Percentiles rank a stretch among this genome's conserved stretches.
These are phyloP conservation scores for Plagodis dolabraria DNA, from an alignment of 2,888 invertebrate species.

Conservation along the genomic window DNA sequence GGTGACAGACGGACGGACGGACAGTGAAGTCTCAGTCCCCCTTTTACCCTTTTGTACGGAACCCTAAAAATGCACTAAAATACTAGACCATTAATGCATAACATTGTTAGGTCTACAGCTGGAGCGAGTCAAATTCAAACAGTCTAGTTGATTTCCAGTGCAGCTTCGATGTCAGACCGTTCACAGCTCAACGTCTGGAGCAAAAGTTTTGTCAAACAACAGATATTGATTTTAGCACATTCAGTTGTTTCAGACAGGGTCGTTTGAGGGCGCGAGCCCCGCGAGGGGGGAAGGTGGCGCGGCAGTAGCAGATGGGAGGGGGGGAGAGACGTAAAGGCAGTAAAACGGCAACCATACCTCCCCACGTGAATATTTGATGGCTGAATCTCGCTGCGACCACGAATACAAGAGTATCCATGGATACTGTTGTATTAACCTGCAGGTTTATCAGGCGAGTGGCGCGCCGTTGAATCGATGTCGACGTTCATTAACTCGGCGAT, in stretches of 20 bases:
- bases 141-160: slow-evolving; percentile 18
- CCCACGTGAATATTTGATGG: slow-evolving; percentile 83
- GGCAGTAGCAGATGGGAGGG: slow-evolving; percentile 27
- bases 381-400: slow-evolving; percentile 75
- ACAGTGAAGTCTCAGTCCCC: too few relatives aligned
- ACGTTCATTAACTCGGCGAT: slow-evolving; percentile 53
- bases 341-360: slow-evolving; percentile 78
- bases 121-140: slow-evolving; percentile 11
- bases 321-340: slow-evolving; percentile 55
- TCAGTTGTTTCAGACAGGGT: slow-evolving; percentile 78
- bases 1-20: too few relatives aligned
- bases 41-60: too few relatives aligned
- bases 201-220: slow-evolving; percentile 73
- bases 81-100: not conserved
- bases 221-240: slow-evolving; percentile 82
- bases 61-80: too few relatives aligned
- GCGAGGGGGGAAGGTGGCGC: slow-evolving; percentile 39
- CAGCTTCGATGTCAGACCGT: slow-evolving; percentile 21
- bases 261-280: slow-evolving; percentile 58
- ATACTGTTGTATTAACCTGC: too few relatives aligned
- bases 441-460: too few relatives aligned
- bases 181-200: slow-evolving; percentile 41
- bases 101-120: slow-evolving; percentile 1
- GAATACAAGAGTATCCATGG: slow-evolving; percentile 56
- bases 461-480: too few relatives aligned